Evolutionary conservation across 37 sponge, comb jelly and placozoan genomes (phyloP), one percentile per base, ranked within the genome.

Genomic region (Halichondria panicea): DNA sequence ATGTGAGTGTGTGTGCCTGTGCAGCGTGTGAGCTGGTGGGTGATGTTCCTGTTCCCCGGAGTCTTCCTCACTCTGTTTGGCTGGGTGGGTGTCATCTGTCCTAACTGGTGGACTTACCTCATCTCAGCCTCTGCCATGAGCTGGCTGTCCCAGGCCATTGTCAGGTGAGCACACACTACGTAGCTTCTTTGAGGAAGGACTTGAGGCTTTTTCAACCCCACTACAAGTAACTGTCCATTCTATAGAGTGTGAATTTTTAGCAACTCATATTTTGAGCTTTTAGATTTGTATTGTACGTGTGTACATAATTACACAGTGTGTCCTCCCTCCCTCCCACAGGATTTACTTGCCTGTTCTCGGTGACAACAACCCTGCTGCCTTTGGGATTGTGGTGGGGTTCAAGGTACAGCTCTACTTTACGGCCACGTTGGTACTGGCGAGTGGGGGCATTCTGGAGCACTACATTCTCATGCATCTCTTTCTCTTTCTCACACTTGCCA

Each of bases 341-440:
- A 30, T 78, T 50, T 94, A 86, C 39, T 42, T 89, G 19, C 83
- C 87, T 18, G 82, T 61, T 0, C 53, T 62, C 25, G 60, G 67
- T 5, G 70, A 80, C 32, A 81, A 70, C 68, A 82, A 77, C 63
- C 94, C 94, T 25, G 52, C 86, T 32, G 82, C 90, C 0, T 68
- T 94, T 56, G 94, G 94, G 2, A 55, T 94, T 0, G 90, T 89
- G 25, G 30, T 89, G 50, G 94, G 78, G 0, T 87, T 87, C 41
- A 85, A 89, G 61, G 42, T 89, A 34, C 74, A 74, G 81, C 41
- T 89, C 25, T 94, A 89, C 67, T 8, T 76, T 57, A 87, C 94
- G 1, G 75, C 82, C 25, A 70, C 77, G 35, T 52, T 33, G n/a
- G 69, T 50, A 53, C 59, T 64, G 32, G 13, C 66, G n/a, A 32